Evolutionary conservation across 2,888 invertebrate genomes (phyloP), one percentile per base, ranked within the genome.

Genomic region (Petrolisthes manimaculis): DNA sequence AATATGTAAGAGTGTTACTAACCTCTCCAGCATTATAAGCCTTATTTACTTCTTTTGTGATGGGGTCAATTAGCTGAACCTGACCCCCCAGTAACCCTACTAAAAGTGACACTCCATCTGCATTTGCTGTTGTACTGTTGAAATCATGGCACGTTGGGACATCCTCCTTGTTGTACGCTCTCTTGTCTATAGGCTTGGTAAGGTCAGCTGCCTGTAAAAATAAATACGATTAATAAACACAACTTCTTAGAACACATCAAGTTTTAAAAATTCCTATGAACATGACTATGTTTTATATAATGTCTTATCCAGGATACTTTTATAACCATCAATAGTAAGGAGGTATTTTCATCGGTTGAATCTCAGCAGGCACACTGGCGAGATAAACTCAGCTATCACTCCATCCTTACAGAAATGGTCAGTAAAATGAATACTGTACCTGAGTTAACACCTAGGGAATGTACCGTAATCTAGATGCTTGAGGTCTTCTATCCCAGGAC

Each of bases 71-170:
- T 91, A 99, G 95, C 94, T 99, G 99, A 93, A 99, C 97, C 94
- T 99, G 99, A 91, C 99, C 99, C 54, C 98, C 98, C 92, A 98
- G 98, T 94, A 99, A 99, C 88, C 99, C 99, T 92, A 99, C 97
- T 92, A 99, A 95, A 91, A 99, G 94, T 85, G 97, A 96, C 51
- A 97, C 97, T 93, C 96, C 96, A 90, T 98, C 97, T 21, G 95
- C 94, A 89, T 96, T 96, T 92, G 96, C 96, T 84, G 96, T 96
- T 91, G 95, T 95, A 83, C 95, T 95, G 94, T 99, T 99, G 94
- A 99, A 99, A 94, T 99, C 98, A 93, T 99, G 99, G 94, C 99
- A 99, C 54, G 99, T 99, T 24, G 99, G 99, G 94, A 89, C 90
- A 67, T 98, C 99, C 92, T 99, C 99, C 94, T 99, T 99, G 71